Evolutionary conservation across 2,113 vertebrate genomes (phyloP), one percentile per base, ranked within the genome.

Genomic region (Mystacornis crossleyi): DNA sequence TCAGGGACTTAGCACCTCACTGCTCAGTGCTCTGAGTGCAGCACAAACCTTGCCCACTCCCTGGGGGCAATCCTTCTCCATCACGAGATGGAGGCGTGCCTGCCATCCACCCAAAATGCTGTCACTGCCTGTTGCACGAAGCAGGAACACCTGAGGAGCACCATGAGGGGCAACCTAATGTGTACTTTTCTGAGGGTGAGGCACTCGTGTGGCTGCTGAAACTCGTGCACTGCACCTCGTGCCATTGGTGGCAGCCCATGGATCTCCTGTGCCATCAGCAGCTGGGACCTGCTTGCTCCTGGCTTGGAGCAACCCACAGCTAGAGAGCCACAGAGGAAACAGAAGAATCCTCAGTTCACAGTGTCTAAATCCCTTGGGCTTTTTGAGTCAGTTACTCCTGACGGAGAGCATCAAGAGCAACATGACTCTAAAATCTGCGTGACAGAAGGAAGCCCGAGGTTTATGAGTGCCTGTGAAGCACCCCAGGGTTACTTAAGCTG

Each of bases 121-220:
- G 14, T 48, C 86, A 47, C 74, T 82, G 64, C 62, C 57, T 61
- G 19, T 23, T n/a, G 31, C 11, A 4, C 24, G 78, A 7, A 0
- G 42, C 60, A 89, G 21, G 57, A 66, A 36, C 40, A 54, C 4
- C 28, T 12, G 12, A 78, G n/a, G 47, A 53, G 43, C 50, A 50
- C 66, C 17, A 20, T 20, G 45, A 23, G 42, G 54, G 38, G 53
- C 33, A 72, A 60, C 1, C 1, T 0, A 3, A 65, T 0, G 0
- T 36, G 28, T 50, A 36, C 1, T 1, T n/a, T 38, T 48, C 36
- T 40, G n/a, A 8, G 55, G 77, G 36, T 13, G 29, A 64, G 67
- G 26, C 33, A 50, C 9, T 19, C 1, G 0, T 12, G 34, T 20
- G 45, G 31, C 61, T 71, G 23, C 38, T 58, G 64, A n/a, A 51